A percentile compares a stretch with the other conserved stretches of the same genome.
Evolutionary conservation across 2,888 invertebrate species (phyloP).

Genomic region (Ichneumoninae sp.): DNA sequence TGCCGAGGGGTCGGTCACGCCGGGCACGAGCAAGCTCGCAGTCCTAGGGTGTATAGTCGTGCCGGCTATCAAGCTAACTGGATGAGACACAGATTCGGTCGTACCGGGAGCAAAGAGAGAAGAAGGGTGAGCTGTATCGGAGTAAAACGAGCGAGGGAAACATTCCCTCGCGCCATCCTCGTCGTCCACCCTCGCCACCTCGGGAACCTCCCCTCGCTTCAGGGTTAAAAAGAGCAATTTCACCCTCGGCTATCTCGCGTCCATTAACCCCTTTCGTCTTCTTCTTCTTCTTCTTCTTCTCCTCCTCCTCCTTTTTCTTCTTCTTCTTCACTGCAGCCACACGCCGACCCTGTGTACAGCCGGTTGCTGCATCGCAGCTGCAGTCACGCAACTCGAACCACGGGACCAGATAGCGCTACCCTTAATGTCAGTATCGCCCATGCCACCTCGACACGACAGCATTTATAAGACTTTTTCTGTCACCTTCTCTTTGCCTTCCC

Average conservation of each 20-base stretch:
- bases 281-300: background rate
- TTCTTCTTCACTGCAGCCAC: conserved; percentile 11
- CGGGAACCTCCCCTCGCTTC: conserved; percentile 41
- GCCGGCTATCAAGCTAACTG: conserved; percentile 69
- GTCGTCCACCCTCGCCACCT: conserved; percentile 56
- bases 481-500: conserved; percentile 6
- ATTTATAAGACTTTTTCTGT: background rate
- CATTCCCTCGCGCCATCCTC: conserved; percentile 48
- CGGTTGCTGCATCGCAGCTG: conserved; percentile 38
- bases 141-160: conserved; percentile 26
- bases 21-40: conserved; percentile 46
- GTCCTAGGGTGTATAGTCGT: conserved; percentile 33
- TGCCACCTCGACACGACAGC: conserved; percentile 29
- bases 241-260: conserved; percentile 53
- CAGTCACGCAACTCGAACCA: conserved; percentile 61
- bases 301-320: background rate
- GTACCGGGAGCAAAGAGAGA: conserved; percentile 51
- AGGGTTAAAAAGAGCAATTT: conserved; percentile 67
- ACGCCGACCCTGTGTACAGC: conserved; percentile 27
- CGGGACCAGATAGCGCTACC: background rate
- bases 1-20: background rate
- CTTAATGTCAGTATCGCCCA: conserved; percentile 50
- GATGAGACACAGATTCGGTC: conserved; percentile 71
- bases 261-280: conserved; percentile 21
- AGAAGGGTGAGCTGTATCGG: conserved; percentile 20